Percentiles rank a stretch among this genome's conserved stretches.
Conservation (phyloP, 1,140 invertebrate species). For the Berghia stephanieae region DNA sequence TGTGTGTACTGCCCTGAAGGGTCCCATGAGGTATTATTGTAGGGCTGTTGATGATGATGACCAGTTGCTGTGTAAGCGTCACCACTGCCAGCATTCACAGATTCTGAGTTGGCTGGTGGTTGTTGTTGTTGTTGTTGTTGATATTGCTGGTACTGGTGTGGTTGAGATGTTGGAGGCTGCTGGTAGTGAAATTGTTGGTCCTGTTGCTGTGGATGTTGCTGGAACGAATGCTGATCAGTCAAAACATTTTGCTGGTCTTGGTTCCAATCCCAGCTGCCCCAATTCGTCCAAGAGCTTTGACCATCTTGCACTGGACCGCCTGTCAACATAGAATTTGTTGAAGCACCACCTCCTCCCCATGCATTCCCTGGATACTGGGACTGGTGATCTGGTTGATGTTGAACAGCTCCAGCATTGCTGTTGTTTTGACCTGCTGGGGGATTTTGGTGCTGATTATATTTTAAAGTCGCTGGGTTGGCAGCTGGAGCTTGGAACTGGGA, state of each 20-base stretch:
- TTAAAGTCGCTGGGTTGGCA: neutral
- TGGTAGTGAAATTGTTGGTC: constrained; percentile 17
- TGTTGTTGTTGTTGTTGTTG: neutral
- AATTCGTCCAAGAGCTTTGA: constrained; percentile 35
- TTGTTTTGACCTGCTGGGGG: constrained; percentile 4
- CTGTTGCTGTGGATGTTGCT: constrained; percentile 1
- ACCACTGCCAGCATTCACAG: neutral
- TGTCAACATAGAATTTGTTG: too few species aligned
- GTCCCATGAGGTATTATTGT: too few species aligned
- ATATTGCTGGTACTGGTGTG: constrained; percentile 6
- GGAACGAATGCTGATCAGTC: neutral
- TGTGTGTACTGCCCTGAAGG: too few species aligned
- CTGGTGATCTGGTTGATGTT: constrained; percentile 12
- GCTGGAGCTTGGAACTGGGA: constrained; percentile 36
- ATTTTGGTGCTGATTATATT: constrained; percentile 21
- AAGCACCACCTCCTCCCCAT: too few species aligned
- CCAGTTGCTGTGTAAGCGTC: neutral
- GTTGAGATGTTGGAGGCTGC: neutral
- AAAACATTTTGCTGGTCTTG: constrained; percentile 1
- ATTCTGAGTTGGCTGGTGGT: constrained; percentile 12
- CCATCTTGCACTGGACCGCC: neutral
- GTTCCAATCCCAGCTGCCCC: constrained; percentile 41
- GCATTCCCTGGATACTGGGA: neutral
- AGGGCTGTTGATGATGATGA: neutral
- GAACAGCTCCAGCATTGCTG: neutral